A percentile compares a stretch with the other conserved stretches of the same genome.
These are phyloP conservation scores for Danionella cerebrum DNA, from an alignment of 2,113 vertebrate genomes.

Conservation along the genomic window DNA sequence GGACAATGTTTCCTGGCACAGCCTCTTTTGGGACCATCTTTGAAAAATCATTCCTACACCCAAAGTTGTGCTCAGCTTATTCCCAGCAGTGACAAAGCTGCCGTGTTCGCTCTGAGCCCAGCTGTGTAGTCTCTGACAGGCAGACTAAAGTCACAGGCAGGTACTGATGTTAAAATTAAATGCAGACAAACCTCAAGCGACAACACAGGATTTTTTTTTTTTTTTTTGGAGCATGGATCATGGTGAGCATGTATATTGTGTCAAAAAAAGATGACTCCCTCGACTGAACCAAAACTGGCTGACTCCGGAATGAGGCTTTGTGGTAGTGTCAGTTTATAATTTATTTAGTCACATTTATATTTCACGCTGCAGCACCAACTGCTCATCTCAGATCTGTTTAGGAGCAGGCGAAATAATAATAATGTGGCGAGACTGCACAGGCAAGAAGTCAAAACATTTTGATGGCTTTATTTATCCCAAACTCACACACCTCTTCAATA, in stretches of 20 bases:
- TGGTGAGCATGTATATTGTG: constrained; percentile 42
- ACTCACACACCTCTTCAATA: neutral
- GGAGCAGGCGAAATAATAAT: neutral
- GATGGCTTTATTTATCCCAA: constrained; percentile 1
- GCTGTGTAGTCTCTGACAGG: constrained; percentile 24
- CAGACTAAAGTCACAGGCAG: constrained; percentile 29
- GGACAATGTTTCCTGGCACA: constrained; percentile 32
- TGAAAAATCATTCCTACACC: constrained; percentile 31
- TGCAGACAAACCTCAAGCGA: constrained; percentile 42
- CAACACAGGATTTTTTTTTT: too few species aligned
- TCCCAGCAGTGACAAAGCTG: constrained; percentile 27
- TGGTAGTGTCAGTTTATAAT: constrained; percentile 43
- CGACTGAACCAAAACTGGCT: constrained; percentile 45
- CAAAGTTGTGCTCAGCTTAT: constrained; percentile 24
- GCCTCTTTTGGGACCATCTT: constrained; percentile 26
- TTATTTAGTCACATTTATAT: constrained; percentile 52
- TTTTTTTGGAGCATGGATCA: constrained; percentile 49
- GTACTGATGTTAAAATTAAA: constrained; percentile 44
- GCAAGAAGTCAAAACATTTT: constrained; percentile 23
- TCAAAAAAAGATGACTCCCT: constrained; percentile 51
- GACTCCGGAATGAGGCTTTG: constrained; percentile 35
- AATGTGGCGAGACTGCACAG: constrained; percentile 8
- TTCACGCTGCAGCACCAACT: constrained; percentile 33
- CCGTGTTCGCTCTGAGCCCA: constrained; percentile 10
- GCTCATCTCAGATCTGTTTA: constrained; percentile 1